A percentile compares a stretch with the other conserved stretches of the same genome.
phyloP scores from a whole-genome alignment of 2,888 invertebrate species.

The Augiades crinisus region DNA sequence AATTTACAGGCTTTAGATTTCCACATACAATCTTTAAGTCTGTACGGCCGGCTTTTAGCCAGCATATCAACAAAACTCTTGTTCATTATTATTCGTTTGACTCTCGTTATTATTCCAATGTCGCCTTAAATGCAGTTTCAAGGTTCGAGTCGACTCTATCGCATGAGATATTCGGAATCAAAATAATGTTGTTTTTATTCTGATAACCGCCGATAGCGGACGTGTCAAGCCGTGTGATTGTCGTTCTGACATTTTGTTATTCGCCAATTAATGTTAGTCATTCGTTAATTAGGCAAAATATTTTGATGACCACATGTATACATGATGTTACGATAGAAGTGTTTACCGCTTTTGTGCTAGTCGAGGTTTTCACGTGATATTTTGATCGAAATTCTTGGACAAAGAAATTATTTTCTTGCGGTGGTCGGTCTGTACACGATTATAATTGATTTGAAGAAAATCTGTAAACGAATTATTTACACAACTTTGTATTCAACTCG shows the following conservation, averaged over 20 bases:
- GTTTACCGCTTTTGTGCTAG: too few relatives aligned
- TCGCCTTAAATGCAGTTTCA: slow-evolving; percentile 62
- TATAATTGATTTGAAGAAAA: neutral
- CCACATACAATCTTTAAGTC: too few relatives aligned
- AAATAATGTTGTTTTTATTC: slow-evolving; percentile 52
- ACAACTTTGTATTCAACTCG: neutral
- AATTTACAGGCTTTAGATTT: too few relatives aligned
- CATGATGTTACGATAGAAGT: neutral
- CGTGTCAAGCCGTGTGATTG: slow-evolving; percentile 32
- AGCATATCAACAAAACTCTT: slow-evolving; percentile 26
- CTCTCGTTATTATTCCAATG: slow-evolving; percentile 60
- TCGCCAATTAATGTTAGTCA: too few relatives aligned
- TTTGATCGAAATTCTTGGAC: too few relatives aligned
- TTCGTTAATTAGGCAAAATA: slow-evolving; percentile 25
- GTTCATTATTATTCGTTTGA: slow-evolving; percentile 48
- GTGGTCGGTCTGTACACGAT: too few relatives aligned
- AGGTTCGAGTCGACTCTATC: slow-evolving; percentile 48
- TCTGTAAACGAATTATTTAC: neutral
- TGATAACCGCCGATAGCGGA: slow-evolving; percentile 49
- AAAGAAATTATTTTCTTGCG: too few relatives aligned
- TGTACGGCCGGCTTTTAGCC: neutral
- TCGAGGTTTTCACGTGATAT: too few relatives aligned
- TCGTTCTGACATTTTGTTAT: slow-evolving; percentile 31
- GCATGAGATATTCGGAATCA: slow-evolving; percentile 50
- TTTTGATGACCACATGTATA: neutral